These are phyloP conservation scores for Rachycentron canadum DNA, from an alignment of 2,797 vertebrate genomes.

Conservation along the genomic window DNA sequence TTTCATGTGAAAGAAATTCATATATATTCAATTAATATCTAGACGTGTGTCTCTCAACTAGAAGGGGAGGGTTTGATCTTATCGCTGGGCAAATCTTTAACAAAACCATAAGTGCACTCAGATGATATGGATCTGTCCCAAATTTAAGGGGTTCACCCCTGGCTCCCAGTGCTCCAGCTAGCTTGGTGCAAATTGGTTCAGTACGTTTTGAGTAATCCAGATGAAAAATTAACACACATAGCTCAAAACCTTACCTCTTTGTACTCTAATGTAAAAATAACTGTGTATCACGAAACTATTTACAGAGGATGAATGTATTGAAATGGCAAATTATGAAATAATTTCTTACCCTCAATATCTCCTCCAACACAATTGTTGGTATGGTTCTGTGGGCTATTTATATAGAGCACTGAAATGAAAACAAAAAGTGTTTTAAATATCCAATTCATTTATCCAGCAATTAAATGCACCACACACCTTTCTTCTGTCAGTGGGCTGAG, in stretches of 20 bases:
- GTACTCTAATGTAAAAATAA: neutral
- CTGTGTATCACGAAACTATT: neutral
- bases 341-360: constrained; percentile 16
- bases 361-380: neutral
- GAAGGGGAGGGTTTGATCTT: neutral
- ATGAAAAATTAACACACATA: too few species aligned
- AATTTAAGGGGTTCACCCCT: too few species aligned
- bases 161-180: too few species aligned
- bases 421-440: neutral
- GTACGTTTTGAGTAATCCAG: too few species aligned
- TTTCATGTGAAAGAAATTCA: neutral
- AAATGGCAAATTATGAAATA: neutral
- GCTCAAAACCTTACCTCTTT: too few species aligned
- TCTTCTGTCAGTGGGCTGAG: neutral
- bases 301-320: neutral
- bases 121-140: too few species aligned
- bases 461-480: neutral
- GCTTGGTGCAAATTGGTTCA: too few species aligned
- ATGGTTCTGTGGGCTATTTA: neutral
- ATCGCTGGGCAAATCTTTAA: neutral
- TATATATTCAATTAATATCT: too few species aligned
- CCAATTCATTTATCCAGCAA: neutral
- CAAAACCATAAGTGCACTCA: too few species aligned
- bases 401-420: constrained; percentile 36
- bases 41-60: neutral